Percentiles rank a stretch among this genome's conserved stretches.
Conservation (phyloP, 2,888 invertebrate genomes). For the Blastobasis lacticolella region DNA sequence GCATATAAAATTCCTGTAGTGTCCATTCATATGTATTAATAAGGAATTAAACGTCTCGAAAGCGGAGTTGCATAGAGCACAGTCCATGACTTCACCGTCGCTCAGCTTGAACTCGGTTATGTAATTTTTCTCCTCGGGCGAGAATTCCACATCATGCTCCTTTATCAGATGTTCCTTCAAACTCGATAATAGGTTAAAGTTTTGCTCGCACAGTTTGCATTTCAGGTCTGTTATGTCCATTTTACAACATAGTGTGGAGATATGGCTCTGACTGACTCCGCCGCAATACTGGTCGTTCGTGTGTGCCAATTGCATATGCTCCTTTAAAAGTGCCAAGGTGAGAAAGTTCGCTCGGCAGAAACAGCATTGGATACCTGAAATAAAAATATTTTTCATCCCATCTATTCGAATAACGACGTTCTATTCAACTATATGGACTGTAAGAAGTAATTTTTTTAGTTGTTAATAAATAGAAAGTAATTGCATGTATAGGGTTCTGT, state of each 20-base stretch:
- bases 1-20: constrained; percentile 57
- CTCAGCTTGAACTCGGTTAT: constrained; percentile 54
- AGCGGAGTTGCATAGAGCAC: constrained; percentile 47
- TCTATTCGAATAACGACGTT: too few species aligned
- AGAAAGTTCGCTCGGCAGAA: too few species aligned
- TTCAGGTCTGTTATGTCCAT: constrained; percentile 52
- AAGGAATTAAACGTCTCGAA: constrained; percentile 61
- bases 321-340: too few species aligned
- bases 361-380: too few species aligned
- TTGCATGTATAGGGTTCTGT: too few species aligned
- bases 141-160: constrained; percentile 48
- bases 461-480: too few species aligned
- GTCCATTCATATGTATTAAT: constrained; percentile 58
- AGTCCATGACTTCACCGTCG: constrained; percentile 37
- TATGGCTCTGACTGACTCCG: too few species aligned
- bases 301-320: too few species aligned
- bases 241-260: constrained; percentile 21
- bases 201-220: constrained; percentile 39
- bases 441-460: too few species aligned
- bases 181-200: constrained; percentile 27
- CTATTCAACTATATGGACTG: too few species aligned
- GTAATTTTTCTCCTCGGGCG: constrained; percentile 41
- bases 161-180: constrained; percentile 43
- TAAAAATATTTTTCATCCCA: too few species aligned
- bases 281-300: too few species aligned